Base-by-base conservation (phyloP, 2,797 vertebrate genomes). In the Chaetodon trifasciatus region DNA sequence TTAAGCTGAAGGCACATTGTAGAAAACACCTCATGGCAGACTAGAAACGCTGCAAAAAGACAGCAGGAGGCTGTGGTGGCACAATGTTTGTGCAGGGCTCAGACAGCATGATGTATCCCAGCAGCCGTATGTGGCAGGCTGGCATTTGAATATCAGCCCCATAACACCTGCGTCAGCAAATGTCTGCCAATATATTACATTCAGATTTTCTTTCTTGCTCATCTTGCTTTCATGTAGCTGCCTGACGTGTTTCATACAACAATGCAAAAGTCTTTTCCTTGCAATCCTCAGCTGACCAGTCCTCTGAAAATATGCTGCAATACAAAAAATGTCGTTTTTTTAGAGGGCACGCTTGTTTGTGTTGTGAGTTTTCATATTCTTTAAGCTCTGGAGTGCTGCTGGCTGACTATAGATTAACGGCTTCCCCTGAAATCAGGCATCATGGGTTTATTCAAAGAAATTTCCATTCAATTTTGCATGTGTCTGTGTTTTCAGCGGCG, bases 91-190 rank as follows among this genome's bases (percentile, higher is more conserved):
- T 62, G 72, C 23, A 19, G 24, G 53, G 23, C 65, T 61, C 61
- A 11, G 61, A 57, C 63, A 76, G 56, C 35, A 17, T 78, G 77
- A 79, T 89, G 69, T 61, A 74, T 82, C 81, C 64, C 21, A 66
- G 75, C 71, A 73, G 73, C 15, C 0, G 50, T 40, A 65, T 66
- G 67, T 70, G 83, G 46, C 79, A 82, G 81, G 42, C 78, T 82
- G 86, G 68, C 75, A 78, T 91, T 87, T 91, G 49, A 91, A 86
- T 91, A 82, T 86, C 76, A 3, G 70, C 68, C 80, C 57, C 55
- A 64, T 65, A 84, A 81, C 87, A 92, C 86, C 83, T 82, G 72
- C 63, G 67, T 93, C 91, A 92, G 87, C 89, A 90, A 83, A 90
- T 83, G 66, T 86, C 79, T 85, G 64, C 85, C 76, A 70, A 83